These are phyloP conservation scores for Geotrypetes seraphini DNA, from an alignment of 2,797 vertebrate species.

Conservation along the genomic window DNA sequence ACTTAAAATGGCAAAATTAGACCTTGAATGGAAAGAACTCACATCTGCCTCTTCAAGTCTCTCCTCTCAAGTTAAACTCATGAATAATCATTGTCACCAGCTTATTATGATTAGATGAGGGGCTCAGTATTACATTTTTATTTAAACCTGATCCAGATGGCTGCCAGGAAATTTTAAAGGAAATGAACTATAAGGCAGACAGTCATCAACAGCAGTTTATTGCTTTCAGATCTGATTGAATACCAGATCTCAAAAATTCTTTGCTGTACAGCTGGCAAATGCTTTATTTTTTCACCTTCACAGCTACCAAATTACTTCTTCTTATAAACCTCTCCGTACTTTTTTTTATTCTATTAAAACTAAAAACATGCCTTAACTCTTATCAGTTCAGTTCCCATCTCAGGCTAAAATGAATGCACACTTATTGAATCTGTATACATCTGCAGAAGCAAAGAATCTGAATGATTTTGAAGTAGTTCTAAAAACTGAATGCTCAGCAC, in stretches of 20 bases:
- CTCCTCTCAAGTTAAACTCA: constrained; percentile 19
- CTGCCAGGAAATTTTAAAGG: constrained; percentile 30
- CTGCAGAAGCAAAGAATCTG: too few relatives aligned
- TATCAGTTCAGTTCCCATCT: too few relatives aligned
- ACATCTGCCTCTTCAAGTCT: constrained; percentile 33
- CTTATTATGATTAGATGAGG: constrained; percentile 38
- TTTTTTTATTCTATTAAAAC: constrained; percentile 8
- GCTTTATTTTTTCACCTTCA: background rate
- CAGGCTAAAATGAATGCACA: too few relatives aligned
- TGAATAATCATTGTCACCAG: constrained; percentile 31
- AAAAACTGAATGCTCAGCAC: constrained; percentile 3
- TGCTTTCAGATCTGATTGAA: background rate
- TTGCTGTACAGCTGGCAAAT: constrained; percentile 13
- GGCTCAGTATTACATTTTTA: constrained; percentile 28
- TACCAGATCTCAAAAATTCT: constrained; percentile 11
- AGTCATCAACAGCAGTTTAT: constrained; percentile 28
- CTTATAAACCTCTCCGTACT: constrained; percentile 3
- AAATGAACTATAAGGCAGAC: constrained; percentile 27
- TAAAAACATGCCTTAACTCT: background rate
- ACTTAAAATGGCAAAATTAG: constrained; percentile 10
- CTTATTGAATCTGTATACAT: too few relatives aligned
- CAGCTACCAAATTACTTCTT: constrained; percentile 16
- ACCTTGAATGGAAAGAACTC: constrained; percentile 25
- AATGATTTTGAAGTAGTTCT: background rate
- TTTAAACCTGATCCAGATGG: constrained; percentile 30